phyloP scores from a whole-genome alignment of 2,113 vertebrate genomes.

The Myocastor coypus region DNA sequence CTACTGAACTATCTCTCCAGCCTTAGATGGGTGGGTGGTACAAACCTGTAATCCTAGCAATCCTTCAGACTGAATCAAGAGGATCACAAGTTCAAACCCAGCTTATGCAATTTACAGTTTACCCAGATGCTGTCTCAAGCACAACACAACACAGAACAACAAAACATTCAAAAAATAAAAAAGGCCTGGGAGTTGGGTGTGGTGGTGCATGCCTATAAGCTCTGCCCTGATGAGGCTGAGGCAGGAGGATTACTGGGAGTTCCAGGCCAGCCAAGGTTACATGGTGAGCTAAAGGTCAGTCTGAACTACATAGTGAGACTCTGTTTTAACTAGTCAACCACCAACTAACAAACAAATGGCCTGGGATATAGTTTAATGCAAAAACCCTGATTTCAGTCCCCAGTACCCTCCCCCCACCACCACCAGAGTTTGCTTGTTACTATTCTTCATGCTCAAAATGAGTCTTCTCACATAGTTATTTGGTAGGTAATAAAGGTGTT shows the following conservation, averaged over 20 bases:
- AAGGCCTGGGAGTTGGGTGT: background rate
- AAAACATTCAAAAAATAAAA: background rate
- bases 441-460: background rate
- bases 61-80: background rate
- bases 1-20: background rate
- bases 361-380: background rate
- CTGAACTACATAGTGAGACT: background rate
- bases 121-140: background rate
- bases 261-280: too few relatives aligned
- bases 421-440: background rate
- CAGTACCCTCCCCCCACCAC: background rate
- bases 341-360: background rate
- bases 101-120: background rate
- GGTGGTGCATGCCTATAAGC: background rate
- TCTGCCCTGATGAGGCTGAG: background rate
- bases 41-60: background rate
- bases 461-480: background rate
- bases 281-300: background rate
- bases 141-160: too few relatives aligned
- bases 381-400: background rate
- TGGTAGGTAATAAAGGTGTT: constrained; percentile 33
- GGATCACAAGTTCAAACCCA: background rate
- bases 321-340: background rate
- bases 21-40: background rate
- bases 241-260: background rate